Base-by-base conservation (phyloP, 1,140 invertebrate species). In the Nautilus pompilius region DNA sequence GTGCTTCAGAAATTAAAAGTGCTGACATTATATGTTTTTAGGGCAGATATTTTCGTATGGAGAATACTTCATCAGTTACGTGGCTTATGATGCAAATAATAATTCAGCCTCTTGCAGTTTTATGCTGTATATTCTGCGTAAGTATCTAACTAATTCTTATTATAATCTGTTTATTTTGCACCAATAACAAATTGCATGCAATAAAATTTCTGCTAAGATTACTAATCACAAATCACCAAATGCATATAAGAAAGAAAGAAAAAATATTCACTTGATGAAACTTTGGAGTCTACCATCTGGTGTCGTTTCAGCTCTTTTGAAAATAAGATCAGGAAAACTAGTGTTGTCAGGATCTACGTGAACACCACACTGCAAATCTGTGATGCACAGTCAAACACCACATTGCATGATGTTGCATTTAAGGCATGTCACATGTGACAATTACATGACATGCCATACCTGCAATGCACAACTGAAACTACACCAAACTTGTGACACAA, bases 21-120 rank as follows among this genome's bases (percentile, higher is more conserved):
- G n/a, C n/a, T n/a, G n/a, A n/a, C n/a, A n/a, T n/a, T n/a, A n/a
- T n/a, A n/a, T n/a, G n/a, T 45, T 58, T 70, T 15, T 57, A 74
- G 73, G 73, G 20, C 68, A 74, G 54, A 60, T 58, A n/a, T 67
- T 75, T 53, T 49, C 70, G 1, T 65, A 69, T 51, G 74, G 74
- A 34, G 63, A 74, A 46, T 74, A 76, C 60, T 29, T 63, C 29
- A 66, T 76, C n/a, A 65, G 49, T 20, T 76, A 74, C 26, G 51
- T 71, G 24, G 74, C 68, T 5, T 74, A 63, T 58, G 74, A 76
- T 62, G 68, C 60, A 32, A 66, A 72, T 34, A 69, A 70, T 36
- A 76, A 74, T 54, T 69, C 67, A 20, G 74, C 67, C 36, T 56
- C 64, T 32, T 76, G 74, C 62, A 68, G 33, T 36, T 76, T 76